Evolutionary conservation across 2,888 invertebrate species (phyloP).

Genomic region (Chrysopilus asiliformis): DNA sequence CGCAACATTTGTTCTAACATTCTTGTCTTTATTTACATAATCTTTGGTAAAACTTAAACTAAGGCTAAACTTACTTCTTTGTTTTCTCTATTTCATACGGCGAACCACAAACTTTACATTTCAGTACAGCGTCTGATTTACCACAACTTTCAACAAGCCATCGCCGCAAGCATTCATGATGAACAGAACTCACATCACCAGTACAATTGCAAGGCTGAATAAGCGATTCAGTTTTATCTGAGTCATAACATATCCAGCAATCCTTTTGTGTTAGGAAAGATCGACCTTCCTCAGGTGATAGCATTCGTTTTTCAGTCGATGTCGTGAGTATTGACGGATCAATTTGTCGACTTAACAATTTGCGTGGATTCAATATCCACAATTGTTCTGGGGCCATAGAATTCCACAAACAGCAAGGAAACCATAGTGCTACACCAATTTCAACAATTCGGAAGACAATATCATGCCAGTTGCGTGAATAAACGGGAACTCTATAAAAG

Average conservation of each 20-base stretch:
- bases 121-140: constrained; percentile 51
- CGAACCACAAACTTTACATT: constrained; percentile 76
- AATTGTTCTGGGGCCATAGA: constrained; percentile 86
- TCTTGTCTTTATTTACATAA: too few species aligned
- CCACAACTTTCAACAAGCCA: constrained; percentile 83
- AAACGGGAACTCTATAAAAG: constrained; percentile 58
- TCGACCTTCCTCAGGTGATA: constrained; percentile 40
- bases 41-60: background rate
- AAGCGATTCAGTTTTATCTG: constrained; percentile 62
- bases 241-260: constrained; percentile 92
- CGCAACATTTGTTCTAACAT: too few species aligned
- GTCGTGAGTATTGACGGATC: constrained; percentile 40
- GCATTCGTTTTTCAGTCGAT: constrained; percentile 29
- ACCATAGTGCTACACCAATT: constrained; percentile 89
- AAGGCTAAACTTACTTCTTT: constrained; percentile 42
- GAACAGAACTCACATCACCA: constrained; percentile 84
- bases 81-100: constrained; percentile 68
- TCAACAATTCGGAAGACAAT: constrained; percentile 81
- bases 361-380: constrained; percentile 86
- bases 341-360: constrained; percentile 58
- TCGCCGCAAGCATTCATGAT: constrained; percentile 77
- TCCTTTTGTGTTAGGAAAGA: constrained; percentile 49
- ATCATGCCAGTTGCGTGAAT: constrained; percentile 86
- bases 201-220: constrained; percentile 84
- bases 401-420: constrained; percentile 92